These are phyloP conservation scores for Cardiocondyla obscurior DNA, from an alignment of 1,140 invertebrate genomes.

Conservation along the genomic window DNA sequence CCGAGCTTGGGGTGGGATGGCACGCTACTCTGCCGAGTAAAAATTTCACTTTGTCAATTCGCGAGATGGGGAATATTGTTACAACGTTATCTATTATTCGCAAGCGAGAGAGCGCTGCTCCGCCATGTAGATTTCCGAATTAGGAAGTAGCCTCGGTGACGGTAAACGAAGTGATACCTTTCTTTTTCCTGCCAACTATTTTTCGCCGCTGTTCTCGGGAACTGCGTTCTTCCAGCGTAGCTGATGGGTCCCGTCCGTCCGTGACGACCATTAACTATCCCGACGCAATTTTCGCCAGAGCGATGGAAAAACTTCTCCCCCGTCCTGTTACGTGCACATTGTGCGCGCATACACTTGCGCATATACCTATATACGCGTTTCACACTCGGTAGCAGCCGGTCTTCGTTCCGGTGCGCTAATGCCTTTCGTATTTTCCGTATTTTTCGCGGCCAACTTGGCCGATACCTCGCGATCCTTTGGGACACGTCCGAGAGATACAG, in stretches of 20 bases:
- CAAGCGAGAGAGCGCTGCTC: neutral
- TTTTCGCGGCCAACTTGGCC: slow-evolving; percentile 25
- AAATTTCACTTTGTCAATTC: slow-evolving; percentile 8
- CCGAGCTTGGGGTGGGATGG: neutral
- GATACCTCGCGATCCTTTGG: neutral
- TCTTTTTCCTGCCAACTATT: slow-evolving; percentile 41
- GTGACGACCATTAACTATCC: slow-evolving; percentile 63
- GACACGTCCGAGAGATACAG: neutral
- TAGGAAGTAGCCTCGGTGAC: slow-evolving; percentile 8
- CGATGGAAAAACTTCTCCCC: slow-evolving; percentile 65
- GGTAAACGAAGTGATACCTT: slow-evolving; percentile 49
- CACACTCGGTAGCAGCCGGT: neutral
- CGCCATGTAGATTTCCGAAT: neutral
- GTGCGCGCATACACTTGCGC: neutral
- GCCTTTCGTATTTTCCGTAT: slow-evolving; percentile 28
- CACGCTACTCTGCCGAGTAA: slow-evolving; percentile 7
- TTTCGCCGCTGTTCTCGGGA: slow-evolving; percentile 37
- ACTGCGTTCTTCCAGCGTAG: slow-evolving; percentile 52
- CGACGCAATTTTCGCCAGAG: slow-evolving; percentile 60
- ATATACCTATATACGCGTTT: neutral
- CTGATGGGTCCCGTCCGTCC: slow-evolving; percentile 57
- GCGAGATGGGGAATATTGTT: slow-evolving; percentile 15
- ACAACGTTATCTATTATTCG: neutral
- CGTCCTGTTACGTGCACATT: neutral
- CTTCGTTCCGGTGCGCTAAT: slow-evolving; percentile 19